A percentile compares a stretch with the other conserved stretches of the same genome.
Evolutionary conservation across 2,113 vertebrate species (phyloP).

Genomic region (Strix uralensis): DNA sequence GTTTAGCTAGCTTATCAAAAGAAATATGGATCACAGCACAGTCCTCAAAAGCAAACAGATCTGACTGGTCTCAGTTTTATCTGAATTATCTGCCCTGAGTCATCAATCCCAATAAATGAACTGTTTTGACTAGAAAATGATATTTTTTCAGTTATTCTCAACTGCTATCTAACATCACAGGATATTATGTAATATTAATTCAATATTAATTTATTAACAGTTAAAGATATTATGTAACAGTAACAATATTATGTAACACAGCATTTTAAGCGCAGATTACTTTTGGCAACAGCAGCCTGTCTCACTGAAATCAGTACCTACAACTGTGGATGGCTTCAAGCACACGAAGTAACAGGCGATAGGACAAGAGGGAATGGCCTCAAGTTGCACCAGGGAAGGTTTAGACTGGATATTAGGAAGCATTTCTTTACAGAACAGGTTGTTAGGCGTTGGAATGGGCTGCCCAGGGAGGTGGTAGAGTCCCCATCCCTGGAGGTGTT

Average conservation of each 20-base stretch:
- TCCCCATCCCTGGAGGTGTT: no score
- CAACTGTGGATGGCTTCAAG: not conserved
- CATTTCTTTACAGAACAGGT: no score
- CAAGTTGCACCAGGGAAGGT: no score
- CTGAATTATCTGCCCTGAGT: not conserved
- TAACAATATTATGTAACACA: not conserved
- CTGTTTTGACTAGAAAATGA: not conserved
- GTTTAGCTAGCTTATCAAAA: not conserved
- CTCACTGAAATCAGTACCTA: not conserved
- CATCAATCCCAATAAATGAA: not conserved
- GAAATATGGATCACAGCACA: not conserved
- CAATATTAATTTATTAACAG: not conserved
- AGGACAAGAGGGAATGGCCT: no score
- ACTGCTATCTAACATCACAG: not conserved
- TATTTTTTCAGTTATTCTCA: not conserved
- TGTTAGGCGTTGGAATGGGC: no score
- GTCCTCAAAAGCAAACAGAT: not conserved
- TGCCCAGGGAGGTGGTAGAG: no score
- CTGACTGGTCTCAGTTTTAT: not conserved
- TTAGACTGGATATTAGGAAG: no score
- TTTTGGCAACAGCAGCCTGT: not conserved
- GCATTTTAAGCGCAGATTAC: slow-evolving; percentile 15
- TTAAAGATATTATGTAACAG: not conserved
- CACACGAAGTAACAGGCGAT: fast-evolving
- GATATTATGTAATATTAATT: not conserved